A percentile compares a stretch with the other conserved stretches of the same genome.
Conservation (phyloP, 1,140 invertebrate species). For the Maconellicoccus hirsutus region DNA sequence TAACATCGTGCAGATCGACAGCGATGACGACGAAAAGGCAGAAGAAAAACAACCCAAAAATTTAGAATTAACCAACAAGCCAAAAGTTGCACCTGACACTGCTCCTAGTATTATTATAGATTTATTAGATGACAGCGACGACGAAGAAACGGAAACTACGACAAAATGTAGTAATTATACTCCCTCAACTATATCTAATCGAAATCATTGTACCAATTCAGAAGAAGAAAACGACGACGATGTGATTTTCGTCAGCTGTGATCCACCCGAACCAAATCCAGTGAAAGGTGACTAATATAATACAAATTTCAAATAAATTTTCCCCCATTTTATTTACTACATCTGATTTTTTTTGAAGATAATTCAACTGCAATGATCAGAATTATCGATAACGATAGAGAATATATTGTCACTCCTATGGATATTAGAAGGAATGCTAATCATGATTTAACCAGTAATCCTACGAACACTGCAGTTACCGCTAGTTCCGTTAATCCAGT, state of each 20-base stretch:
- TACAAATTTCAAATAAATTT: too few relatives aligned
- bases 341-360: background rate
- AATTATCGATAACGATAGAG: background rate
- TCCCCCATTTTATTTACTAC: background rate
- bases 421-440: background rate
- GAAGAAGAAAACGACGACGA: background rate
- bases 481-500: background rate
- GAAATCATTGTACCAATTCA: background rate
- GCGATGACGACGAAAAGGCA: background rate
- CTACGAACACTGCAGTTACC: background rate
- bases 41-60: background rate
- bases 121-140: background rate
- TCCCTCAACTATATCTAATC: background rate
- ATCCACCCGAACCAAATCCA: background rate
- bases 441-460: background rate
- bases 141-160: background rate
- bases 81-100: background rate
- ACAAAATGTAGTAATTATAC: background rate
- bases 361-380: background rate
- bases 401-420: background rate
- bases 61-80: background rate
- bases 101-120: background rate
- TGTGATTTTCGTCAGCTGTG: conserved; percentile 13
- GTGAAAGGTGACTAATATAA: background rate
- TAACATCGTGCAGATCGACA: background rate